Conservation (phyloP, 2,113 vertebrate genomes). For the Kobus ellipsiprymnus region DNA sequence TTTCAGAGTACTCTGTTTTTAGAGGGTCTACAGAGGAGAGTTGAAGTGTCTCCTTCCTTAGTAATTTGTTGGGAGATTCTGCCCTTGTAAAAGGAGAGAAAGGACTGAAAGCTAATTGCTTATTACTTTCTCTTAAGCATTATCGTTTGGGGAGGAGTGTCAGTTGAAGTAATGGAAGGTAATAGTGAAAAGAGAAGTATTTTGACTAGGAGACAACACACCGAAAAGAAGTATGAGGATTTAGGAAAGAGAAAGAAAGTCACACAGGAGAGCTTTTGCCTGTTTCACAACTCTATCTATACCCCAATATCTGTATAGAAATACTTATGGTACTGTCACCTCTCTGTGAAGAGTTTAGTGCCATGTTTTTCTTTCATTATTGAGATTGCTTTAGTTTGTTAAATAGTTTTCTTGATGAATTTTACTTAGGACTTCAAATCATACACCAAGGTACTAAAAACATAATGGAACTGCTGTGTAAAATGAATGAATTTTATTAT, state of each 20-base stretch:
- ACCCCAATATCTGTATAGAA: background rate
- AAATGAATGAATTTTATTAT: background rate
- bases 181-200: background rate
- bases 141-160: background rate
- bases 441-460: background rate
- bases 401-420: background rate
- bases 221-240: background rate
- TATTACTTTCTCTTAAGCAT: background rate
- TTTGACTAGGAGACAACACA: background rate
- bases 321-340: background rate
- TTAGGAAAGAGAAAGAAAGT: background rate
- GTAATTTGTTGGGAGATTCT: background rate
- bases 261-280: background rate
- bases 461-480: background rate
- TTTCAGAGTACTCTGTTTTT: background rate
- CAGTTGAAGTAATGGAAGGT: background rate
- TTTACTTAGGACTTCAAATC: background rate
- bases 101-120: background rate
- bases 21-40: background rate
- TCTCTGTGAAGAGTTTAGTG: background rate
- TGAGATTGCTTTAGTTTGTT: background rate
- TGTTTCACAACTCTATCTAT: background rate
- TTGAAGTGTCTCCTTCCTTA: background rate
- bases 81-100: background rate
- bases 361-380: background rate